A percentile compares a stretch with the other conserved stretches of the same genome.
Evolutionary conservation across 2,888 invertebrate genomes (phyloP).

Genomic region (Drosophila testacea): DNA sequence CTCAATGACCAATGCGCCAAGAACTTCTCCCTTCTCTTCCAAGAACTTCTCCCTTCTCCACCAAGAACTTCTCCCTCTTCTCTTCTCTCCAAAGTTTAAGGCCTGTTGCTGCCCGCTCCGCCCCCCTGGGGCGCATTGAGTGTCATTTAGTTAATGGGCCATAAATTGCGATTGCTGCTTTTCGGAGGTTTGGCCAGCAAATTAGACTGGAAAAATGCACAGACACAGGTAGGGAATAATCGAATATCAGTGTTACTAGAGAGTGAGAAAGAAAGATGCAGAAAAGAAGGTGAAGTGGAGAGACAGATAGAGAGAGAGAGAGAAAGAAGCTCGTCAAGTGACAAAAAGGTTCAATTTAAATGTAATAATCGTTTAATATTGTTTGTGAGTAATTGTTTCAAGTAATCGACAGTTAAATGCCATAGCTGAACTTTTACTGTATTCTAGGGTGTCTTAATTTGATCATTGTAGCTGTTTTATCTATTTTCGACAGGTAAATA

Average conservation of each 20-base stretch:
- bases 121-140: constrained; percentile 68
- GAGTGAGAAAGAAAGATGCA: background rate
- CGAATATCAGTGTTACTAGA: constrained; percentile 11
- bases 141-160: constrained; percentile 76
- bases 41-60: background rate
- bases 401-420: background rate
- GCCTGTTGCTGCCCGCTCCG: constrained; percentile 14
- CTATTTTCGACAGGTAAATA: background rate
- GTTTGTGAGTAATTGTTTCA: background rate
- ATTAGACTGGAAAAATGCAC: constrained; percentile 41
- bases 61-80: background rate
- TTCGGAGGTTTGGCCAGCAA: constrained; percentile 31
- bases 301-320: background rate
- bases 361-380: background rate
- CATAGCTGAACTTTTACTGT: background rate
- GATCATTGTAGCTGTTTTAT: background rate
- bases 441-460: background rate
- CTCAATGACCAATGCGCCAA: constrained; percentile 33
- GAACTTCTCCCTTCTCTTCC: background rate
- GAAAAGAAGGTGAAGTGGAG: background rate
- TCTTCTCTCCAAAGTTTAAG: background rate
- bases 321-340: background rate
- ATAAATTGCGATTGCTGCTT: constrained; percentile 59
- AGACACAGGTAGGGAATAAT: constrained; percentile 16
- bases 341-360: background rate